phyloP scores from a whole-genome alignment of 2,113 vertebrate species.

The Vimba vimba region DNA sequence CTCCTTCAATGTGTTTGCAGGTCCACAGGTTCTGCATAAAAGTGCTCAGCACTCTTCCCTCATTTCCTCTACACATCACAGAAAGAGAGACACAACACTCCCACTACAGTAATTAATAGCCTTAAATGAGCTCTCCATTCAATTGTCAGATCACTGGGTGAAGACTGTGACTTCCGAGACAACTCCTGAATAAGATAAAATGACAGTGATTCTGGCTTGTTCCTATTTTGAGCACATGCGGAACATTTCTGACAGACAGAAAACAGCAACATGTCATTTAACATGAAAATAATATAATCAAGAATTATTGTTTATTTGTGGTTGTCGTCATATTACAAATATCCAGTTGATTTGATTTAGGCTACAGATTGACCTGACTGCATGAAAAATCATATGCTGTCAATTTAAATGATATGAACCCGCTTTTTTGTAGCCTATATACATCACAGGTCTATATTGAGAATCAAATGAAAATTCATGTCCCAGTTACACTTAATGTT shows the following conservation, averaged over 20 bases:
- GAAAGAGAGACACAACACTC: background rate
- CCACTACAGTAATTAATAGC: constrained; percentile 15
- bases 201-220: background rate
- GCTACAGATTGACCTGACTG: background rate
- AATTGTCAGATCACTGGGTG: constrained; percentile 49
- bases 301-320: background rate
- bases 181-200: background rate
- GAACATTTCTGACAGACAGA: background rate
- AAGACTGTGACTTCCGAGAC: background rate
- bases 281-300: background rate
- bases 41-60: background rate
- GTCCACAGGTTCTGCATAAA: background rate
- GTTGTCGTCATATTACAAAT: background rate
- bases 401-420: background rate
- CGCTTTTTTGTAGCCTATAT: background rate
- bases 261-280: background rate
- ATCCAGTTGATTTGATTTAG: background rate
- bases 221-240: background rate
- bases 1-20: background rate
- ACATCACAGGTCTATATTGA: background rate
- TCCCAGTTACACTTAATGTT: too few relatives aligned
- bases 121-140: background rate
- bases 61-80: background rate
- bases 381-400: background rate
- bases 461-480: too few relatives aligned